A percentile compares a stretch with the other conserved stretches of the same genome.
These are phyloP conservation scores for Eucidaris tribuloides DNA, from an alignment of 35 echinoderm and acorn worm species.

Conservation along the genomic window DNA sequence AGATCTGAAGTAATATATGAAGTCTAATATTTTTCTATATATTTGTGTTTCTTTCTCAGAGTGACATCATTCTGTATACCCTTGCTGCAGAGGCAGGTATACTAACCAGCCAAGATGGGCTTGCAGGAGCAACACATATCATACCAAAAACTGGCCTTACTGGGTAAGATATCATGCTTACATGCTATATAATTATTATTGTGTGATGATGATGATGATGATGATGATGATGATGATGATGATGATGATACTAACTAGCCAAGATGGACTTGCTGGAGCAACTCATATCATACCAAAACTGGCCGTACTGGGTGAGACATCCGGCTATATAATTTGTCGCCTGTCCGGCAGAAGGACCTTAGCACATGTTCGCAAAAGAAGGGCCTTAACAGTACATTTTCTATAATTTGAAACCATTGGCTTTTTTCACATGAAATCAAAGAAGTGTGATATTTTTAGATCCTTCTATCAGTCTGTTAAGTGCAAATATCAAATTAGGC, in stretches of 20 bases:
- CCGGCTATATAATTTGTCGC: too few relatives aligned
- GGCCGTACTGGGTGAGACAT: background rate
- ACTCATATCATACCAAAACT: background rate
- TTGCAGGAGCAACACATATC: background rate
- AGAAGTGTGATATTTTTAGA: too few relatives aligned
- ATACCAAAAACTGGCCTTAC: background rate
- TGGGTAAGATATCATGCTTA: background rate
- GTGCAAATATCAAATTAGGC: too few relatives aligned
- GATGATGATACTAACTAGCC: background rate
- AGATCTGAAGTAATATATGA: too few relatives aligned
- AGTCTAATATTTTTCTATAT: too few relatives aligned
- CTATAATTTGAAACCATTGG: too few relatives aligned
- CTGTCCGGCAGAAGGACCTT: too few relatives aligned
- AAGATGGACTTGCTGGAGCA: conserved; percentile 3
- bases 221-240: background rate
- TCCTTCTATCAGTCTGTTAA: too few relatives aligned
- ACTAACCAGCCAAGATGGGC: background rate
- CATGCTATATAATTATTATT: too few relatives aligned
- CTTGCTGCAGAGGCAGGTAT: background rate
- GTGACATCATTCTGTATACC: background rate
- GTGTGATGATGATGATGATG: background rate
- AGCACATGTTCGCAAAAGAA: too few relatives aligned
- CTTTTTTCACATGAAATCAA: too few relatives aligned
- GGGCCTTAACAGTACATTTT: too few relatives aligned
- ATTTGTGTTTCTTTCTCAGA: background rate